phyloP scores from a whole-genome alignment of 2,113 vertebrate genomes.

The Phycodurus eques region DNA sequence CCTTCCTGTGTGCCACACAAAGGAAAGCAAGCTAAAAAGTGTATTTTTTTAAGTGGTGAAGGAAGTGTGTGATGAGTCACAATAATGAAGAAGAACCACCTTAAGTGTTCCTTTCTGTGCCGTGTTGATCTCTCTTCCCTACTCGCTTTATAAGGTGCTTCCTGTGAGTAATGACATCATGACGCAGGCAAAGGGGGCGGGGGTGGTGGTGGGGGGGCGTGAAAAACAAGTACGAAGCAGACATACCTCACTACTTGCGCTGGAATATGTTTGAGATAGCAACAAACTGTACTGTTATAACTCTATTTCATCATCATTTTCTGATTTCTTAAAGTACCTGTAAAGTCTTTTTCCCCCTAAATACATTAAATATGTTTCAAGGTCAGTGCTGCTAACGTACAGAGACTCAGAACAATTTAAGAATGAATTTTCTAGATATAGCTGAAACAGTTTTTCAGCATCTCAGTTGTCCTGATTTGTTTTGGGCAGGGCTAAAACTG shows the following conservation, averaged over 20 bases:
- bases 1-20: conserved; percentile 13
- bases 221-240: background rate
- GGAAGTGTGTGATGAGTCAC: conserved; percentile 40
- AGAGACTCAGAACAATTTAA: no score
- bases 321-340: no score
- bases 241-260: background rate
- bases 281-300: background rate
- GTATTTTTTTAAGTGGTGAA: conserved; percentile 14
- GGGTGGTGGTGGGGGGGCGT: background rate
- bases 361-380: no score
- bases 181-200: background rate
- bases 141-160: conserved; percentile 75
- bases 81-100: conserved; percentile 11
- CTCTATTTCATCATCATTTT: background rate
- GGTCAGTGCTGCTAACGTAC: no score
- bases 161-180: conserved; percentile 68
- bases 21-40: conserved; percentile 21
- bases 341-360: no score
- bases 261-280: background rate
- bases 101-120: conserved; percentile 33
- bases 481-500: no score
- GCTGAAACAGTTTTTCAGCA: no score
- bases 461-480: no score
- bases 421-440: no score
- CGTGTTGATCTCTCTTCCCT: conserved; percentile 36